Evolutionary conservation across 2,797 vertebrate species (phyloP).

Genomic region (Bovichtus variegatus): DNA sequence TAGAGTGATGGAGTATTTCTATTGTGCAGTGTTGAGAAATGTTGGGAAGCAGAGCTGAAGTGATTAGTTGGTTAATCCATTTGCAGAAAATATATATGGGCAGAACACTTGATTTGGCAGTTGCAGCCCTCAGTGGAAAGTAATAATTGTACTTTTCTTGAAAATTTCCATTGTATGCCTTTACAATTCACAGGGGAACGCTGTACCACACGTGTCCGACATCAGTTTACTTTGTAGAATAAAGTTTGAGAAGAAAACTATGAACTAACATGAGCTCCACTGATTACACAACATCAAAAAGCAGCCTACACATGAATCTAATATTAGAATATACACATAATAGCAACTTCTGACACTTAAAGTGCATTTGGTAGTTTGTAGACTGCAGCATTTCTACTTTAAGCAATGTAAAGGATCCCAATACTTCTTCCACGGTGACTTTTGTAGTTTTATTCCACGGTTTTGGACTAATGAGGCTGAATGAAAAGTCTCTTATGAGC

Average conservation of each 20-base stretch:
- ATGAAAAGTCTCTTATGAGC: conserved; percentile 14
- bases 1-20: neutral
- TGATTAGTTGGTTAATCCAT: neutral
- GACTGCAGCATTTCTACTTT: neutral
- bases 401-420: neutral
- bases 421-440: neutral
- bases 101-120: neutral
- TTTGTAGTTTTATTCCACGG: neutral
- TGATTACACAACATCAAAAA: neutral
- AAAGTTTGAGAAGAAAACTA: neutral
- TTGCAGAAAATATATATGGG: too few species aligned
- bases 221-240: neutral
- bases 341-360: neutral
- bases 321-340: too few species aligned
- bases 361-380: neutral
- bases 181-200: neutral
- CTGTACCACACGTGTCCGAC: neutral
- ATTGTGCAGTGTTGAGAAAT: neutral
- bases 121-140: neutral
- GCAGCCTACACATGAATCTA: neutral
- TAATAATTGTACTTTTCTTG: neutral
- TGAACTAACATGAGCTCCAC: neutral
- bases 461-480: neutral
- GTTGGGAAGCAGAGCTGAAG: neutral
- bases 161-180: neutral